Conservation (phyloP, 2,797 vertebrate species). For the Melanotaenia nigrans region DNA sequence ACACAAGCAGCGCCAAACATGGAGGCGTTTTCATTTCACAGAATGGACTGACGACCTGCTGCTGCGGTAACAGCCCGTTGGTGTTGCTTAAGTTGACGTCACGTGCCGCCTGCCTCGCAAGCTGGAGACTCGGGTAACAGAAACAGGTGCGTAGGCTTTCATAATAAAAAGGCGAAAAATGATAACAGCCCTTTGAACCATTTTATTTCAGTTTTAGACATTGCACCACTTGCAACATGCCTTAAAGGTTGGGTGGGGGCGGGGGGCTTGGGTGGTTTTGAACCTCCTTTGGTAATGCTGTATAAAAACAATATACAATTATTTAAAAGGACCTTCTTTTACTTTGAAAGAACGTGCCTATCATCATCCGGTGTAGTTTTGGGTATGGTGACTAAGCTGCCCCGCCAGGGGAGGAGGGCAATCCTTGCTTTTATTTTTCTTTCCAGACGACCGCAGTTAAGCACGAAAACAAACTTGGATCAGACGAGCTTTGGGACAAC, state of each 20-base stretch:
- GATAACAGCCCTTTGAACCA: background rate
- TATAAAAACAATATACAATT: too few relatives aligned
- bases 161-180: constrained; percentile 46
- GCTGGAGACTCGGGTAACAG: background rate
- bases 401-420: constrained; percentile 57
- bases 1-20: constrained; percentile 43
- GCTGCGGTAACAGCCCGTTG: constrained; percentile 51
- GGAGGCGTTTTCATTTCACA: constrained; percentile 45
- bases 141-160: constrained; percentile 9
- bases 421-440: constrained; percentile 77
- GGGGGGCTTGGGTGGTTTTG: too few relatives aligned
- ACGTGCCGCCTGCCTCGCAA: constrained; percentile 72
- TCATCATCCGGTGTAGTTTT: background rate
- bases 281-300: too few relatives aligned
- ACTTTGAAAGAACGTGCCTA: constrained; percentile 55
- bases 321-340: constrained; percentile 34
- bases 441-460: constrained; percentile 52
- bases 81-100: constrained; percentile 67
- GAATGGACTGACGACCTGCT: constrained; percentile 51
- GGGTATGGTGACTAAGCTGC: constrained; percentile 8
- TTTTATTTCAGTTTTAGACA: background rate
- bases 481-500: constrained; percentile 40
- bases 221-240: background rate
- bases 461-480: constrained; percentile 73
- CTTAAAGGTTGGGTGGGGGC: background rate